Base-by-base conservation (phyloP, 2,888 invertebrate species). In the Psylliodes chrysocephalus region DNA sequence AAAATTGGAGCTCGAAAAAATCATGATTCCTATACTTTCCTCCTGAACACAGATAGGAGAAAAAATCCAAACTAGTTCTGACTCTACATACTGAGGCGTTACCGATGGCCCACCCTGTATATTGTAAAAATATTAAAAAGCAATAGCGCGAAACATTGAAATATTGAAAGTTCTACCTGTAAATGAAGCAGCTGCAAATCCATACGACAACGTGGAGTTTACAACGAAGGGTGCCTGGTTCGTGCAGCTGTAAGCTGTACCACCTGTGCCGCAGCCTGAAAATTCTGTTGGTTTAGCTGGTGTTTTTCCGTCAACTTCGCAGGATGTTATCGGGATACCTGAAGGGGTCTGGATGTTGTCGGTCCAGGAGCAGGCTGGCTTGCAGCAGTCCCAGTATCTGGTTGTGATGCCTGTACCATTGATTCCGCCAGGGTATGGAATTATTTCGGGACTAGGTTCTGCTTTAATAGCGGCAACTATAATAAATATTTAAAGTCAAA, bases 321-420 rank as follows among this genome's bases (percentile, higher is more conserved):
- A 72, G 8, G 69, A 63, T 6, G 52, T 19, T 3, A 70, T 64
- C 3, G 72, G 67, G 12, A n/a, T 15, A 15, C 54, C 57, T 8
- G 44, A 40, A 0, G 60, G 52, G 4, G 67, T 65, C 17, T 69
- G 63, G 42, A 67, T 44, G 40, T 61, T 60, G 12, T 63, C 72
- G 1, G 15, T 22, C 72, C 72, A 72, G 1, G 69, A 44, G 47
- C 72, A 72, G 6, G 68, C 60, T 1, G 71, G 68, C 55, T 72
- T 72, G 28, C 72, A 72, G 40, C 72, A 72, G 42, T 72, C 72
- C 72, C 72, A 72, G 59, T 71, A 72, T 6, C 70, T 56, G 4
- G 72, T 72, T 5, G 68, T 71, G 10, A 56, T 63, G 7, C 71
- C 71, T 10, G 30, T 18, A n/a, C 72, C 72, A 25, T 60, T 67